These are phyloP conservation scores for Mormoops blainvillei DNA, from an alignment of 2,113 vertebrate species.

Conservation along the genomic window DNA sequence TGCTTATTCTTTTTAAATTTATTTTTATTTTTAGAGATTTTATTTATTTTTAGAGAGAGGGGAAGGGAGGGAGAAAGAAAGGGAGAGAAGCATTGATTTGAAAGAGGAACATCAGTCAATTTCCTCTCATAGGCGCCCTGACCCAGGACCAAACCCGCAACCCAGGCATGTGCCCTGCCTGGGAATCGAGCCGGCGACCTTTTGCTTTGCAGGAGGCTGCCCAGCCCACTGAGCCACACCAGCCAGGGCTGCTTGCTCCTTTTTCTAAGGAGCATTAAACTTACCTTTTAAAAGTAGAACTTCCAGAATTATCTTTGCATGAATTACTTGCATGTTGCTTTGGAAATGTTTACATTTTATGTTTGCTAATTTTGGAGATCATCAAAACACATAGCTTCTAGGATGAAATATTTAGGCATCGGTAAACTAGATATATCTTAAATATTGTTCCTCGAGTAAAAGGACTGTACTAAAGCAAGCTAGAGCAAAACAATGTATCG, in stretches of 20 bases:
- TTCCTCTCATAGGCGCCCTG: too few relatives aligned
- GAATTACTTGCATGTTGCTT: slow-evolving; percentile 47
- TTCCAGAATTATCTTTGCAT: slow-evolving; percentile 12
- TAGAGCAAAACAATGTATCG: background rate
- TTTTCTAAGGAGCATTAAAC: background rate
- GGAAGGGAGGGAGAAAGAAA: too few relatives aligned
- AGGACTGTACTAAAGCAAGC: background rate
- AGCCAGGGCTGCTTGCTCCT: background rate
- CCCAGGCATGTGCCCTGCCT: too few relatives aligned
- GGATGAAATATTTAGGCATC: background rate
- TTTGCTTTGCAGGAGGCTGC: too few relatives aligned
- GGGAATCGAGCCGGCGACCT: too few relatives aligned
- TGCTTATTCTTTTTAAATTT: background rate
- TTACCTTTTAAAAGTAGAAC: slow-evolving; percentile 25
- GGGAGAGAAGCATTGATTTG: too few relatives aligned
- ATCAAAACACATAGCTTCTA: background rate
- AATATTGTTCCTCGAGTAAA: background rate
- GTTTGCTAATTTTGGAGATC: slow-evolving; percentile 7
- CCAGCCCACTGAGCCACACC: too few relatives aligned
- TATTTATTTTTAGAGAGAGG: too few relatives aligned
- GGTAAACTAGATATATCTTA: background rate
- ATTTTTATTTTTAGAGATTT: too few relatives aligned
- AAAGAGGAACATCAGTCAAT: too few relatives aligned
- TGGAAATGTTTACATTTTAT: slow-evolving; percentile 7
- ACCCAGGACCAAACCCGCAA: too few relatives aligned